Evolutionary conservation across 2,888 invertebrate species (phyloP), one percentile per base, ranked within the genome.

Genomic region (Eupithecia pulchellata): DNA sequence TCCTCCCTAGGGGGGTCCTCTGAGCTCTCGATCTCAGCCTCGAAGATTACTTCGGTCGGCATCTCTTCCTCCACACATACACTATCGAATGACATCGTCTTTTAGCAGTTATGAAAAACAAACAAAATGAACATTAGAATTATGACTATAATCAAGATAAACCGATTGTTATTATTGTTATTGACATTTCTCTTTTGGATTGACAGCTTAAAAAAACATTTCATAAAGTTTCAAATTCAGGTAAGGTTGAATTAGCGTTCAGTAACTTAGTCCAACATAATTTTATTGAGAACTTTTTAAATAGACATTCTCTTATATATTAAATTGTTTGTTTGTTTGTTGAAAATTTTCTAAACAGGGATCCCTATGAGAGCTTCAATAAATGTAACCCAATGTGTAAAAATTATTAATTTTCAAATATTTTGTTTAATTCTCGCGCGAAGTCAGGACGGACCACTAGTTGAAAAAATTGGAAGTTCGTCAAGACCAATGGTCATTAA

Each of bases 1-100:
- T 92, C 85, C 0, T 86, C 85, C 79, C 84, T 87, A 0, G 90
- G 89, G 25, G 85, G 84, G 0, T 91, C 91, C 60, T 82, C 89
- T 0, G 91, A 89, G 69, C 87, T 88, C 14, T 78, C 82, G 2
- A 84, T 71, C 0, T 78, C 76, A 4, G 78, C 75, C 66, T 79
- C 75, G 68, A 76, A 77, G 61, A 73, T 6, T n/a, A 73, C 61
- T 64, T 69, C 69, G 27, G 64, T 34, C 17, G 11, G 58, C 30
- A 30, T 29, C n/a, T 32, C 25, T 25, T 64, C 47, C 47, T 69
- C 69, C 3, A 64, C 3, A 11, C 9, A 25, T 13, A 52, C 1
- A 25, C 52, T 69, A 30, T 1, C 64, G 17, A 17, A 66, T 0
- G 69, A 69, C 72, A 73, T 73, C n/a, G n/a, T 30, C 52, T 8